These are phyloP conservation scores for Nyctibius grandis DNA, from an alignment of 2,797 vertebrate species.

Conservation along the genomic window DNA sequence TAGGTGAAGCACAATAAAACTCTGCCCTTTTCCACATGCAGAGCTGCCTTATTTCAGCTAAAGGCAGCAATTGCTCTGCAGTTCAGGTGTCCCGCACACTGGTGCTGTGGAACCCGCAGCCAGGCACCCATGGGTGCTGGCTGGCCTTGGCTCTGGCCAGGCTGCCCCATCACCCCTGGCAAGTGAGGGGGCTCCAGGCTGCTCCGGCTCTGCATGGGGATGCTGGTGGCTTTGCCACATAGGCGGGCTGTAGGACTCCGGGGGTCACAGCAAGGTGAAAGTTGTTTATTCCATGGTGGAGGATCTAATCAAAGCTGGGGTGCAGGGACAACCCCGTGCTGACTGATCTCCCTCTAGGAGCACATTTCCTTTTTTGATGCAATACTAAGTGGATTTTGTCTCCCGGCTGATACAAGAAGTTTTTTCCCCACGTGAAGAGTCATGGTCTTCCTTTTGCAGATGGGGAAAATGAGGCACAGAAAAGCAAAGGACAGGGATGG, in stretches of 20 bases:
- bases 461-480: neutral
- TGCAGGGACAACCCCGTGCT: neutral
- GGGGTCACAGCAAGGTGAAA: slow-evolving; percentile 46
- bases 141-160: neutral
- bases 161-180: fast-evolving
- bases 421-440: fast-evolving
- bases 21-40: fast-evolving
- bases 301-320: neutral
- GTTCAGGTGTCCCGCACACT: fast-evolving
- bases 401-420: neutral
- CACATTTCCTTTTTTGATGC: slow-evolving; percentile 4
- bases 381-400: neutral
- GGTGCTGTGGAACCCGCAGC: fast-evolving
- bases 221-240: neutral
- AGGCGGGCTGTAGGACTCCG: neutral
- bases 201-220: fast-evolving
- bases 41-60: neutral
- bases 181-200: neutral
- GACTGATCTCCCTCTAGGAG: slow-evolving; percentile 17
- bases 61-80: neutral
- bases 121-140: fast-evolving
- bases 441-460: neutral
- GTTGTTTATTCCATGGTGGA: slow-evolving; percentile 15
- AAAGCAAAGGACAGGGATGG: neutral
- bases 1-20: neutral